Evolutionary conservation across 2,888 invertebrate species (phyloP), one percentile per base, ranked within the genome.

Genomic region (Andrena haemorrhoa): DNA sequence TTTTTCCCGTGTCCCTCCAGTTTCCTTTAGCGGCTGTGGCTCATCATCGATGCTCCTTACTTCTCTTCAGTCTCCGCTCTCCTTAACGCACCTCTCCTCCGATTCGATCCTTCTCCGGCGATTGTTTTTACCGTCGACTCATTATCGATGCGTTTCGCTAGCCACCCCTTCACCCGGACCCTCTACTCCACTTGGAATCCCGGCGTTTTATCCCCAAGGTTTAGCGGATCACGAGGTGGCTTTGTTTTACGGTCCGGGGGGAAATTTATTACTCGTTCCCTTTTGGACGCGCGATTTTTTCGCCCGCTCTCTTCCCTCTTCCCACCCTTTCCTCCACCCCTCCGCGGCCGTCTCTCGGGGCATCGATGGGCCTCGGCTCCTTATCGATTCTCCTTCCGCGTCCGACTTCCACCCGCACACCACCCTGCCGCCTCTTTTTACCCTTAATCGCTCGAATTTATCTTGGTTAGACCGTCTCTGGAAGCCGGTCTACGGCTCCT

Each of bases 381-480:
- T 82, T 82, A 82, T 82, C 82, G 82, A 82, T 82, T 56, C 75
- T 51, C 60, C 60, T 60, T 73, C 60, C 70, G 33, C 10, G 29
- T 69, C 23, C 70, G 64, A 75, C 71, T 72, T 72, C 47, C 75
- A 58, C 65, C 80, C 60, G 51, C 69, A 20, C 60, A 41, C 77
- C 51, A 63, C 63, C 12, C 58, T 33, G 58, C 41, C 76, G 35
- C 61, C 74, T 63, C 82, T 82, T 86, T 86, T 89, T 82, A 68
- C 69, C 81, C 84, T 86, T 91, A 91, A 91, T 91, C 90, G 91
- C 80, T 58, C 71, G 84, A 90, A 91, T 92, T 90, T 89, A 92
- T 91, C 91, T 90, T 89, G 88, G 89, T 91, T 90, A 87, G 81
- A 82, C 47, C 82, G 76, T 78, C 75, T 70, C 75, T 63, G 76